Evolutionary conservation across 2,797 vertebrate species (phyloP).

Genomic region (Apogon hyalosoma): DNA sequence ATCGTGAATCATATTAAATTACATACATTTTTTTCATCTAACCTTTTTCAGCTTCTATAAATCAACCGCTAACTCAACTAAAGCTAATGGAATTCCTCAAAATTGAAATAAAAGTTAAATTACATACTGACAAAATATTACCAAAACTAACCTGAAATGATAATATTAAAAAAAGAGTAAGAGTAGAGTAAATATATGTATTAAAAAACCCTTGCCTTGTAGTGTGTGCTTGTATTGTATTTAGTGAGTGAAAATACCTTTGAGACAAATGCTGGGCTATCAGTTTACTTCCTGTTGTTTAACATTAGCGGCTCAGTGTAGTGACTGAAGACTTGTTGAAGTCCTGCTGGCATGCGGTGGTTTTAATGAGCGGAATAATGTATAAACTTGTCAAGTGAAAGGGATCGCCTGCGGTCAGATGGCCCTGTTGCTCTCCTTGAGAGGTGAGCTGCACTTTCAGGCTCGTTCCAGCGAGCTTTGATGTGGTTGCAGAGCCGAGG

Average conservation of each 20-base stretch:
- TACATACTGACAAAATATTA: too few relatives aligned
- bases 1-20: too few relatives aligned
- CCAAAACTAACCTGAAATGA: too few relatives aligned
- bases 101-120: too few relatives aligned
- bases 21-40: too few relatives aligned
- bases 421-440: slow-evolving; percentile 81
- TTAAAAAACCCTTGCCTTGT: too few relatives aligned
- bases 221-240: not conserved
- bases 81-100: too few relatives aligned
- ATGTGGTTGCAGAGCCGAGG: slow-evolving; percentile 63
- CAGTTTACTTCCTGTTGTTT: slow-evolving; percentile 43
- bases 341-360: slow-evolving; percentile 81
- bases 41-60: too few relatives aligned
- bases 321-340: slow-evolving; percentile 79
- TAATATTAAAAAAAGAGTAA: too few relatives aligned
- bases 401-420: slow-evolving; percentile 88
- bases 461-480: slow-evolving; percentile 63
- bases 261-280: slow-evolving; percentile 16
- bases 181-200: too few relatives aligned
- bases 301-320: slow-evolving; percentile 44
- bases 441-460: slow-evolving; percentile 64
- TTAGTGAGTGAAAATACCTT: slow-evolving; percentile 12
- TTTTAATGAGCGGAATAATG: slow-evolving; percentile 95
- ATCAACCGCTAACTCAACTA: too few relatives aligned
- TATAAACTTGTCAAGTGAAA: slow-evolving; percentile 92